Evolutionary conservation across 2,888 invertebrate genomes (phyloP).

Genomic region (Orchesella flavescens): DNA sequence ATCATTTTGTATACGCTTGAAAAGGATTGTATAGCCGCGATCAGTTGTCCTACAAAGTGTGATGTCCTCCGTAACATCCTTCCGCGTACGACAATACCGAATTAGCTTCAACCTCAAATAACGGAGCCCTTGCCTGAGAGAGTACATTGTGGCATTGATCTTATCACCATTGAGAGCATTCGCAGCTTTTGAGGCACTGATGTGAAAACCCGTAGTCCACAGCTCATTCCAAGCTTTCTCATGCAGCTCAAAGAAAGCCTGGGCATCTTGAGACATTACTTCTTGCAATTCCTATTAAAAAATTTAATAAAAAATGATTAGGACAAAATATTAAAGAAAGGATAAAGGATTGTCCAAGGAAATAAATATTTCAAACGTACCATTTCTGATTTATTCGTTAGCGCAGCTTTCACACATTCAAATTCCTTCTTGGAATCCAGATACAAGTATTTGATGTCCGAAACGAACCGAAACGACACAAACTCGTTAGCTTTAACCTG

Average conservation of each 20-base stretch:
- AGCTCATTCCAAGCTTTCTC: slow-evolving; percentile 84
- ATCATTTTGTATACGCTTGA: too few species aligned
- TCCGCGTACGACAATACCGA: slow-evolving; percentile 85
- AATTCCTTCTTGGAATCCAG: slow-evolving; percentile 62
- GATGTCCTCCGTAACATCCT: slow-evolving; percentile 92
- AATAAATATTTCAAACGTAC: slow-evolving; percentile 73
- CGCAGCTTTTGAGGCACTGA: slow-evolving; percentile 88
- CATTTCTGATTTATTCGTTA: slow-evolving; percentile 69
- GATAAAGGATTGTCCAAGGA: too few species aligned
- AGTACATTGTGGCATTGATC: slow-evolving; percentile 93
- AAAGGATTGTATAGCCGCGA: too few species aligned
- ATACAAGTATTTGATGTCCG: slow-evolving; percentile 70
- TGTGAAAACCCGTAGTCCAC: slow-evolving; percentile 89
- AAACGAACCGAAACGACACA: slow-evolving; percentile 69
- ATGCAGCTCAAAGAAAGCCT: slow-evolving; percentile 75
- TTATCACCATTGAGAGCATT: slow-evolving; percentile 88
- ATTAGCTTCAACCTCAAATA: slow-evolving; percentile 81
- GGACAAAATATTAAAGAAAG: too few species aligned
- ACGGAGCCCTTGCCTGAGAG: slow-evolving; percentile 85
- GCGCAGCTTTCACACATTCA: slow-evolving; percentile 51
- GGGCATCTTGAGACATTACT: slow-evolving; percentile 63
- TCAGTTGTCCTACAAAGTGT: slow-evolving; percentile 82
- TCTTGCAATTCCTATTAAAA: slow-evolving; percentile 71
- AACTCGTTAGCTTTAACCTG: slow-evolving; percentile 74
- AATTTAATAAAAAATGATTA: too few species aligned